Evolutionary conservation across 2,888 invertebrate genomes (phyloP).

Genomic region (Tachystola acroxantha): DNA sequence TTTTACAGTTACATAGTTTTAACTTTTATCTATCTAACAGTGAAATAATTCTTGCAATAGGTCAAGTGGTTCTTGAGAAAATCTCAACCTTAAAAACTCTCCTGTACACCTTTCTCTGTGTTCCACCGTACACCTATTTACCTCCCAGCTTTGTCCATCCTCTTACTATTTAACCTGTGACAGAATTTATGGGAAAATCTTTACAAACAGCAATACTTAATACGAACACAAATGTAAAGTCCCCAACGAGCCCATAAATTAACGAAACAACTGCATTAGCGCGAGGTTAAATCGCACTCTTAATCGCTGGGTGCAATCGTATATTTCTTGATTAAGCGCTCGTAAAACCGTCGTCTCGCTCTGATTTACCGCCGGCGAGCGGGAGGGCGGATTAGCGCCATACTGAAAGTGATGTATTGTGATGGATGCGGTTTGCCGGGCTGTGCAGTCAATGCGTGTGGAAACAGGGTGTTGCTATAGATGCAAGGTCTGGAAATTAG

Average conservation of each 20-base stretch:
- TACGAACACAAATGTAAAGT: slow-evolving; percentile 8
- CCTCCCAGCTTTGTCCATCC: too few species aligned
- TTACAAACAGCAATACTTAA: slow-evolving; percentile 7
- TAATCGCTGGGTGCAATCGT: slow-evolving; percentile 63
- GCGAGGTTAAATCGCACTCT: slow-evolving; percentile 53
- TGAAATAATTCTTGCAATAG: too few species aligned
- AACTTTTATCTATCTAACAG: too few species aligned
- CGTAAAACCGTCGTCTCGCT: slow-evolving; percentile 66
- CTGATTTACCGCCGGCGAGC: slow-evolving; percentile 35
- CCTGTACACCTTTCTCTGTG: too few species aligned
- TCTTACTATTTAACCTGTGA: not conserved
- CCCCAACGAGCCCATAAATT: slow-evolving; percentile 37
- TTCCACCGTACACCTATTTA: too few species aligned
- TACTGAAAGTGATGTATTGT: slow-evolving; percentile 19
- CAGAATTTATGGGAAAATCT: not conserved
- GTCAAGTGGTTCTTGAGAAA: too few species aligned
- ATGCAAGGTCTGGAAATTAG: not conserved
- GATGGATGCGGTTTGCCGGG: slow-evolving; percentile 20
- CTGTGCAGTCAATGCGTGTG: slow-evolving; percentile 3
- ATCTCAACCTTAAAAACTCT: too few species aligned
- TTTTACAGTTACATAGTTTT: too few species aligned
- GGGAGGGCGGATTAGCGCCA: slow-evolving; percentile 41
- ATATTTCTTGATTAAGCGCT: slow-evolving; percentile 70
- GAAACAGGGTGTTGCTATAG: slow-evolving; percentile 1
- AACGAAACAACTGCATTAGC: slow-evolving; percentile 65